Percentiles rank a stretch among this genome's conserved stretches.
Conservation (phyloP, 2,797 vertebrate genomes). For the Onychomys torridus region DNA sequence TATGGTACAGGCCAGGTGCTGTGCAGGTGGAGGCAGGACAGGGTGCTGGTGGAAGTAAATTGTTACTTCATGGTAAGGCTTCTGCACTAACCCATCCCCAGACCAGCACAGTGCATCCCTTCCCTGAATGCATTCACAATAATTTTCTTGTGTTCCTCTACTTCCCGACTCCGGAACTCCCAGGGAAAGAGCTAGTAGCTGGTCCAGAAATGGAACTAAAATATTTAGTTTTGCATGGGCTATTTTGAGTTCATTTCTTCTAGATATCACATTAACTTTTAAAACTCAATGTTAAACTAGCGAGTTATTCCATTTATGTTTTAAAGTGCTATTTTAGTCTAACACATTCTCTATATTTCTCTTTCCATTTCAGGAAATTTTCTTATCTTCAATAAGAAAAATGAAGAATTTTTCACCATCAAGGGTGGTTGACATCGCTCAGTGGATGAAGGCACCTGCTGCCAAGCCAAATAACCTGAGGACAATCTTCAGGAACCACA, state of each 20-base stretch:
- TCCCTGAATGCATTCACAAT: background rate
- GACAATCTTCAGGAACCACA: background rate
- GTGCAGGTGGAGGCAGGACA: background rate
- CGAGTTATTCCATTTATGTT: background rate
- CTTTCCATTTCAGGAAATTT: conserved; percentile 1
- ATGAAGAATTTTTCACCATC: background rate
- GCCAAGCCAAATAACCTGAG: too few species aligned
- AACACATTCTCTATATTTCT: background rate
- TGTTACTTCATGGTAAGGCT: background rate
- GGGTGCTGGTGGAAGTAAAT: background rate
- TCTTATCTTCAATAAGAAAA: conserved; percentile 16
- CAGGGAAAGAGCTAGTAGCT: background rate
- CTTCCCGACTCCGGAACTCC: background rate
- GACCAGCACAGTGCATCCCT: background rate
- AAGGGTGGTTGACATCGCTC: background rate
- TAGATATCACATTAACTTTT: background rate
- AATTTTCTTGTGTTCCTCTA: background rate
- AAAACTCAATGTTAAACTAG: conserved; percentile 14
- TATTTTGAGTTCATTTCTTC: conserved; percentile 35
- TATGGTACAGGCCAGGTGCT: background rate
- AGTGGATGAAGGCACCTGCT: background rate
- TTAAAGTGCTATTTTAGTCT: background rate
- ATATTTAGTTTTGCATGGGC: background rate
- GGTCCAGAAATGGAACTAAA: background rate
- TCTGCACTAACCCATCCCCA: background rate